Percentiles rank a stretch among this genome's conserved stretches.
Conservation (phyloP, 2,113 vertebrate genomes). For the Mus pahari region DNA sequence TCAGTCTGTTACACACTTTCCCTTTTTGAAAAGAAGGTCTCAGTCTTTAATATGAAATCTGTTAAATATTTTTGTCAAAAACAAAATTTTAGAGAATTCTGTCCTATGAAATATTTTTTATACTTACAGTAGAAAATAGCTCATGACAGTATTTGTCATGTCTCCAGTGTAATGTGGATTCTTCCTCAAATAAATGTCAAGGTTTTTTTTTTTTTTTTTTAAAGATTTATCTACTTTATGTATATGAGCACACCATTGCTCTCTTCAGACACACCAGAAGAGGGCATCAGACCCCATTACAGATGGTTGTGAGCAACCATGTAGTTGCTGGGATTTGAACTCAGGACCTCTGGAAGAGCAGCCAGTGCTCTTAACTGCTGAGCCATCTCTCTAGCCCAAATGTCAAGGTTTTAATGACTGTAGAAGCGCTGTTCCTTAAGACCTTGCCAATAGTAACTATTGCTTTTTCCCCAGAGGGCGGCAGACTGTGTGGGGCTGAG, state of each 20-base stretch:
- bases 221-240: too few species aligned
- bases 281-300: too few species aligned
- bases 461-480: background rate
- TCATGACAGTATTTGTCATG: background rate
- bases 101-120: background rate
- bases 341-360: too few species aligned
- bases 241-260: too few species aligned
- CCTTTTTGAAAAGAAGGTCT: background rate
- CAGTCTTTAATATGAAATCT: background rate
- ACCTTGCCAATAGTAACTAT: background rate
- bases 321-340: too few species aligned
- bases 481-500: background rate
- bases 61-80: background rate
- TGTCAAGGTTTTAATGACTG: background rate
- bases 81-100: background rate
- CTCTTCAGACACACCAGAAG: too few species aligned
- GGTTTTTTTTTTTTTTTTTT: too few species aligned
- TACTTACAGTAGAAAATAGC: background rate
- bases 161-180: background rate
- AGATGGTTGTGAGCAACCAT: too few species aligned
- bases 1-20: background rate
- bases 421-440: background rate
- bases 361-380: too few species aligned
- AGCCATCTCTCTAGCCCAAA: too few species aligned
- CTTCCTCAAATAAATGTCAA: background rate